A percentile compares a stretch with the other conserved stretches of the same genome.
phyloP scores from a whole-genome alignment of 2,797 vertebrate genomes.

The Sardinella longiceps region DNA sequence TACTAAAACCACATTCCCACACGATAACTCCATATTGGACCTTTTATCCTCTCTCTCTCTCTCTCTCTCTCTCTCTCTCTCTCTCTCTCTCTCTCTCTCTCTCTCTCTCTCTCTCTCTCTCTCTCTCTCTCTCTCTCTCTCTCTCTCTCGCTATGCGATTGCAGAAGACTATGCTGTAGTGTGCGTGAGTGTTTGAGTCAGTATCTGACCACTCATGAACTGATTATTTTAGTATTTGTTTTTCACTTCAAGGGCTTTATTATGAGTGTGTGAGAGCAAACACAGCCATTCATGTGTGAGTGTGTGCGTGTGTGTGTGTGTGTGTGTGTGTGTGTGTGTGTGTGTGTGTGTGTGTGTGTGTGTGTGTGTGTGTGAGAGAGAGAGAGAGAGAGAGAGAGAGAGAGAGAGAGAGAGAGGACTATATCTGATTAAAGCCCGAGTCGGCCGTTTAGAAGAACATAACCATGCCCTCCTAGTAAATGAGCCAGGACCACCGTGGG shows the following conservation, averaged over 20 bases:
- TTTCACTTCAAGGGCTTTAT: background rate
- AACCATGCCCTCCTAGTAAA: background rate
- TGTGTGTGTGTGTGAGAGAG: too few relatives aligned
- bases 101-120: background rate
- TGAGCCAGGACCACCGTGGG: background rate
- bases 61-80: too few relatives aligned
- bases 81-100: conserved; percentile 2
- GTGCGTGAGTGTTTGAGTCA: conserved; percentile 3
- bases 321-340: too few relatives aligned
- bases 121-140: background rate
- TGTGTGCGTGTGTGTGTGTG: too few relatives aligned
- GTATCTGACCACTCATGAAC: background rate
- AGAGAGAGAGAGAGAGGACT: background rate
- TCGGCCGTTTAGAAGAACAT: background rate
- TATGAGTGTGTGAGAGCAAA: conserved; percentile 7
- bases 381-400: too few relatives aligned
- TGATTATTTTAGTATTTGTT: background rate
- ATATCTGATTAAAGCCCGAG: background rate
- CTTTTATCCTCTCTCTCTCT: conserved; percentile 50
- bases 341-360: too few relatives aligned
- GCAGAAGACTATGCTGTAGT: background rate
- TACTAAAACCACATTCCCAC: conserved; percentile 64
- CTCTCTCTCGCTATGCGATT: background rate
- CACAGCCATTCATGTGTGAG: background rate
- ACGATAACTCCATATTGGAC: conserved; percentile 65